Conservation (phyloP, 1,140 invertebrate genomes). For the Lepidurus apus region DNA sequence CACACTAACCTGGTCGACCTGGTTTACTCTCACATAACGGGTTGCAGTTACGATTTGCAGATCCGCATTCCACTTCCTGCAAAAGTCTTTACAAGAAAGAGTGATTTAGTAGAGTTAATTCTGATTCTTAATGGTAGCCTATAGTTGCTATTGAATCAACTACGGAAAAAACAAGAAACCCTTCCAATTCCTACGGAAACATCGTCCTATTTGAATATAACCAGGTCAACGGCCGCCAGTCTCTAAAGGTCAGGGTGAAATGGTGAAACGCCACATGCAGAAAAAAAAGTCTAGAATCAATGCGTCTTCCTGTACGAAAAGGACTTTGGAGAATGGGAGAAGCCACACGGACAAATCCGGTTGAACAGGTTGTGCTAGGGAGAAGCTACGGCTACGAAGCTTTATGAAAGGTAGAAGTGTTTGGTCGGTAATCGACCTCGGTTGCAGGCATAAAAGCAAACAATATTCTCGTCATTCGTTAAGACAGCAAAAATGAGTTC, state of each 20-base stretch:
- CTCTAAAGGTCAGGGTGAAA: not conserved
- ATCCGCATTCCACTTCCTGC: too few relatives aligned
- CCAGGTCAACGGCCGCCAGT: not conserved
- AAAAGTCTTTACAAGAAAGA: too few relatives aligned
- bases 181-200: too few relatives aligned
- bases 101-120: too few relatives aligned
- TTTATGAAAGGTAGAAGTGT: not conserved
- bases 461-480: too few relatives aligned
- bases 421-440: not conserved
- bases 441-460: not conserved
- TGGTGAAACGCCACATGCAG: not conserved
- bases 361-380: not conserved
- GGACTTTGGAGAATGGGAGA: not conserved
- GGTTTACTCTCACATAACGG: not conserved
- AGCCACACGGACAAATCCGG: not conserved
- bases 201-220: not conserved
- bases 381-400: not conserved
- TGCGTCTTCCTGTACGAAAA: not conserved
- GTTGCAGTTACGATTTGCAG: too few relatives aligned
- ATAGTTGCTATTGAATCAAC: too few relatives aligned
- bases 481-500: too few relatives aligned
- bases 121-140: too few relatives aligned
- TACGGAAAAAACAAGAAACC: too few relatives aligned
- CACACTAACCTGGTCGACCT: too few relatives aligned
- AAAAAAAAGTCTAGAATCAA: not conserved